A percentile compares a stretch with the other conserved stretches of the same genome.
These are phyloP conservation scores for Micronycteris hirsuta DNA, from an alignment of 2,113 vertebrate species.

Conservation along the genomic window DNA sequence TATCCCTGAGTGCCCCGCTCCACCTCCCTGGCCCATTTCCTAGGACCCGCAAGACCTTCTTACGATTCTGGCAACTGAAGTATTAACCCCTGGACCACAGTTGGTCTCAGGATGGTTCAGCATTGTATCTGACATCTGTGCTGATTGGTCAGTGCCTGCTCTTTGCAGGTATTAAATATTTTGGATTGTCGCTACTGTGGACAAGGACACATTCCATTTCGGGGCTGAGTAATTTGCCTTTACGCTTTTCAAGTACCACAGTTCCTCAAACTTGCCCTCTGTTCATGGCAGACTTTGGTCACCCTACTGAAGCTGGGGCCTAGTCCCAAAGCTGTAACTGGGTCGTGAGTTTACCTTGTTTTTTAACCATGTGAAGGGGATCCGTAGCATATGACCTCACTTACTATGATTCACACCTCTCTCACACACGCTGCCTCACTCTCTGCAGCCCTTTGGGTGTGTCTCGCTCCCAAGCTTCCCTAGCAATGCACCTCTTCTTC, in stretches of 20 bases:
- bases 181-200: background rate
- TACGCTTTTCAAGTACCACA: background rate
- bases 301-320: background rate
- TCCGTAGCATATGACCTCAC: background rate
- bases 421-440: background rate
- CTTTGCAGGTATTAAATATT: background rate
- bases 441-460: background rate
- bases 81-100: background rate
- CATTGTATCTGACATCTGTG: background rate
- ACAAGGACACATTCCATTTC: background rate
- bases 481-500: background rate
- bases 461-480: background rate
- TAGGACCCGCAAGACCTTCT: background rate
- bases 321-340: background rate
- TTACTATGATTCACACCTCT: background rate
- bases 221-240: background rate
- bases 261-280: background rate
- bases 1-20: background rate
- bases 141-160: background rate
- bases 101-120: background rate
- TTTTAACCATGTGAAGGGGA: background rate
- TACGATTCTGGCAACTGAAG: background rate
- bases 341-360: background rate
- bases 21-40: background rate
- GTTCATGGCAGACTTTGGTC: background rate